These are phyloP conservation scores for Anticlea derivata DNA, from an alignment of 2,888 invertebrate genomes.

Conservation along the genomic window DNA sequence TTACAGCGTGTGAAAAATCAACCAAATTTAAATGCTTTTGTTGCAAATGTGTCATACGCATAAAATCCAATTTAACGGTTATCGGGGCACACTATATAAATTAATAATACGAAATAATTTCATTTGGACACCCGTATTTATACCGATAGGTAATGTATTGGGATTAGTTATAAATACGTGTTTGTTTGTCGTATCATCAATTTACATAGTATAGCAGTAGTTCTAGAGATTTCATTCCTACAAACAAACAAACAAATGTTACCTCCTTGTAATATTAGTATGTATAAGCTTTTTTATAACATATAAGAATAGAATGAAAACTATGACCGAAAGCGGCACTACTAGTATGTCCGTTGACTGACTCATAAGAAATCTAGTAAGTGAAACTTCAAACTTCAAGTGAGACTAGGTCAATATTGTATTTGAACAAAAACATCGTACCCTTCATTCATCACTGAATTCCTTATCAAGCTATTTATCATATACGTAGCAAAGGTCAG, in stretches of 20 bases:
- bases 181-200: slow-evolving; percentile 22
- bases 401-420: slow-evolving; percentile 12
- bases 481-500: slow-evolving; percentile 25
- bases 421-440: slow-evolving; percentile 2
- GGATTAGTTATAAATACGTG: slow-evolving; percentile 41
- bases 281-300: too few relatives aligned
- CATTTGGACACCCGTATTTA: slow-evolving; percentile 54
- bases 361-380: too few relatives aligned
- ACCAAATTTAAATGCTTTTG: slow-evolving; percentile 46
- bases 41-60: slow-evolving; percentile 69
- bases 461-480: slow-evolving; percentile 18
- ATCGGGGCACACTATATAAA: slow-evolving; percentile 68
- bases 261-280: too few relatives aligned
- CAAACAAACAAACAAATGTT: too few relatives aligned
- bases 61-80: slow-evolving; percentile 72
- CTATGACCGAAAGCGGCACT: too few relatives aligned
- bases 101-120: slow-evolving; percentile 73
- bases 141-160: slow-evolving; percentile 42
- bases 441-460: slow-evolving; percentile 17
- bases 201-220: too few relatives aligned
- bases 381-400: background rate
- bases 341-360: too few relatives aligned
- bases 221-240: too few relatives aligned
- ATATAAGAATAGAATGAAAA: too few relatives aligned
- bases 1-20: slow-evolving; percentile 5